Conservation (phyloP, 2,888 invertebrate species). For the Heliconius cydno region DNA sequence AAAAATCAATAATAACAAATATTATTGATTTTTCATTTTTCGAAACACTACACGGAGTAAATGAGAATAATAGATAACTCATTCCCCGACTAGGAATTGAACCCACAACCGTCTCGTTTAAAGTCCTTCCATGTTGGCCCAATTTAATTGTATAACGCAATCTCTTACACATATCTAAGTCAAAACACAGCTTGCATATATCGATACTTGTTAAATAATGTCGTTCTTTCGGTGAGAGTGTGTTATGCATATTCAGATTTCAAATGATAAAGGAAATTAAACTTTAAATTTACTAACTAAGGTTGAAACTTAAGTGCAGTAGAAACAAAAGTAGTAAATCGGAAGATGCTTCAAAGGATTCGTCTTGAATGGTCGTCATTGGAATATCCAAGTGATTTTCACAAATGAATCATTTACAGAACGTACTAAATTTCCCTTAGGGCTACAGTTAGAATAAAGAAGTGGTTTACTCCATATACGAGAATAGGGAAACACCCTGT, state of each 20-base stretch:
- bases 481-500: neutral
- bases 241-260: conserved; percentile 37
- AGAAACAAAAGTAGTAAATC: too few relatives aligned
- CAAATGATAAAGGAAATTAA: neutral
- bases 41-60: too few relatives aligned
- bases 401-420: conserved; percentile 43
- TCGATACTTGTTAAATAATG: conserved; percentile 30
- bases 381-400: conserved; percentile 65
- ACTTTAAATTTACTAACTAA: conserved; percentile 42
- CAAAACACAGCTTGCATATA: neutral
- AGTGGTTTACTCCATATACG: neutral
- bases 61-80: too few relatives aligned
- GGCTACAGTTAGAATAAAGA: conserved; percentile 1
- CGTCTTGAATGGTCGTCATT: conserved; percentile 53
- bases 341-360: conserved; percentile 53
- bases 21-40: too few relatives aligned
- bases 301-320: conserved; percentile 48
- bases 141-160: neutral
- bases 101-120: too few relatives aligned
- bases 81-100: too few relatives aligned
- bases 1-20: too few relatives aligned
- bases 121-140: neutral
- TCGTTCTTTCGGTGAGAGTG: conserved; percentile 36
- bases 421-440: conserved; percentile 34
- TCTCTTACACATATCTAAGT: conserved; percentile 4